Evolutionary conservation across 2,797 vertebrate genomes (phyloP).

Genomic region (Acanthopagrus latus): DNA sequence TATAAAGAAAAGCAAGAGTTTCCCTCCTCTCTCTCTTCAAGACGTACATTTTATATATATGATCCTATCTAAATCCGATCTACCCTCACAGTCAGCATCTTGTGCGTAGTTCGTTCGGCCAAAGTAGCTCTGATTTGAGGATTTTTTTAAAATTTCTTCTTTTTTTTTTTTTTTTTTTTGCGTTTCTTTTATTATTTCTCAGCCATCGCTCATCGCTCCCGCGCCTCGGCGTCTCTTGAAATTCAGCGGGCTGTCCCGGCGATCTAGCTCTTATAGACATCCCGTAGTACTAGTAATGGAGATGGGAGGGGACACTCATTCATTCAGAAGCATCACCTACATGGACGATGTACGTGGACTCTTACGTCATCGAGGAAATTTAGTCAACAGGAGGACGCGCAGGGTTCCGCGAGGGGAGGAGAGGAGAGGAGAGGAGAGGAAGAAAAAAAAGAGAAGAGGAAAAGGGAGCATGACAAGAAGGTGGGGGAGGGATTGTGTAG

Average conservation of each 20-base stretch:
- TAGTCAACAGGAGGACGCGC: conserved; percentile 83
- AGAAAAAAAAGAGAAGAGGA: background rate
- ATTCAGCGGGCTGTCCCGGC: conserved; percentile 84
- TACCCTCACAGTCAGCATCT: conserved; percentile 15
- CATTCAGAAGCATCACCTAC: conserved; percentile 88
- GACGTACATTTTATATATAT: background rate
- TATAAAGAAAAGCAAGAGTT: conserved; percentile 45
- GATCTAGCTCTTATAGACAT: conserved; percentile 87
- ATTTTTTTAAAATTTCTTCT: too few species aligned
- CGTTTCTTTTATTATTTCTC: conserved; percentile 45
- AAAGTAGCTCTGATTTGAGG: conserved; percentile 30
- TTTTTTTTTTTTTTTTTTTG: too few species aligned
- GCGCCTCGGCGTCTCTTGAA: conserved; percentile 73
- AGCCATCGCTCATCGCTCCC: conserved; percentile 42
- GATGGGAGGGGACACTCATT: conserved; percentile 87
- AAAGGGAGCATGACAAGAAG: conserved; percentile 25
- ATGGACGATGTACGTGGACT: conserved; percentile 83
- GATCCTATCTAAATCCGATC: background rate
- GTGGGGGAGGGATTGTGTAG: conserved; percentile 18
- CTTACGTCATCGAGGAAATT: conserved; percentile 85
- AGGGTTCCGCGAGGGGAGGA: conserved; percentile 77
- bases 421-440: background rate
- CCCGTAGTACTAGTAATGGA: conserved; percentile 86
- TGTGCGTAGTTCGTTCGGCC: conserved; percentile 7
- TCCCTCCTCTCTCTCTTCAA: conserved; percentile 24